These are phyloP conservation scores for Anastrepha obliqua DNA, from an alignment of 1,140 invertebrate genomes.

Conservation along the genomic window DNA sequence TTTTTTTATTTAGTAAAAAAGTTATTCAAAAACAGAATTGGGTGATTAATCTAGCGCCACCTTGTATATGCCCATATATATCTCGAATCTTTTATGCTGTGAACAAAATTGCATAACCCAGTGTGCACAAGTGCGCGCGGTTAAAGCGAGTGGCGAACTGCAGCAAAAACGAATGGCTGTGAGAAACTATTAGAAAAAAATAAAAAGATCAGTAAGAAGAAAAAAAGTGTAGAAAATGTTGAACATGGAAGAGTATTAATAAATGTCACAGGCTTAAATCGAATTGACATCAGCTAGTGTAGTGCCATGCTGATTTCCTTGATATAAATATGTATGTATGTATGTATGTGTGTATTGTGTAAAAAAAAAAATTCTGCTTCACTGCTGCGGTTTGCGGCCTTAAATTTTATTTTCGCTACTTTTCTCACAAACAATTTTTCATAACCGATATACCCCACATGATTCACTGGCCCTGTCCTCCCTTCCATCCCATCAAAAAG, in stretches of 20 bases:
- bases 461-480: not conserved
- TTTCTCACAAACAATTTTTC: not conserved
- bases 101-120: too few relatives aligned
- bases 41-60: too few relatives aligned
- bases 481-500: not conserved
- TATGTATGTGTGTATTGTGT: not conserved
- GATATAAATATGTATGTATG: not conserved
- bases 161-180: too few relatives aligned
- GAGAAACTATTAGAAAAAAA: not conserved
- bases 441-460: not conserved
- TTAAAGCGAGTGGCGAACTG: not conserved
- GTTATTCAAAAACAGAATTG: too few relatives aligned
- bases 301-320: not conserved
- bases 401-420: conserved; percentile 38
- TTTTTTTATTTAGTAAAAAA: too few relatives aligned
- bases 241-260: not conserved
- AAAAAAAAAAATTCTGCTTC: conserved; percentile 45
- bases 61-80: too few relatives aligned
- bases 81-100: too few relatives aligned
- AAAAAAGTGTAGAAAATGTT: not conserved
- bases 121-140: not conserved
- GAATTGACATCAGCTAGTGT: not conserved
- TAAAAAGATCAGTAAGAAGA: not conserved
- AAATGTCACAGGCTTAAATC: conserved; percentile 12
- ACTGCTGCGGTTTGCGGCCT: conserved; percentile 50